These are phyloP conservation scores for Diploscapter pachys DNA, from an alignment of 1,140 invertebrate genomes.

Conservation along the genomic window DNA sequence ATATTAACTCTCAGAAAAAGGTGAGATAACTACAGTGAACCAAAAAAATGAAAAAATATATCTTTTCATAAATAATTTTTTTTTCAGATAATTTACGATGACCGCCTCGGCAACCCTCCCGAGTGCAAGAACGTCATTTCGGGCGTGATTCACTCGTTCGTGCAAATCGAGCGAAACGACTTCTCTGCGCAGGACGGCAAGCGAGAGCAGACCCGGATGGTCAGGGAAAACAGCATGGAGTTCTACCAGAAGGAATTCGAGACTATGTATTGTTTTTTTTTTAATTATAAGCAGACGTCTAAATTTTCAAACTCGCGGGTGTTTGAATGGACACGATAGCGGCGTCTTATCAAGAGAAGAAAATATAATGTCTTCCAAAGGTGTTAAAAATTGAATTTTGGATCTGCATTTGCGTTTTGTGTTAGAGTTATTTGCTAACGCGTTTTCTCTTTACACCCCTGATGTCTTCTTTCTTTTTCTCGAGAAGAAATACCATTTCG, in stretches of 20 bases:
- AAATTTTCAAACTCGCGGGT: background rate
- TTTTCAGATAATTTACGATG: constrained; percentile 13
- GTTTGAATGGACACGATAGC: too few species aligned
- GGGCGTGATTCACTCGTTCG: constrained; percentile 48
- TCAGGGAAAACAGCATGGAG: background rate
- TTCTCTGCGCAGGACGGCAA: background rate
- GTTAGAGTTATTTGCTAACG: too few species aligned
- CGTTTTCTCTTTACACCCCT: too few species aligned
- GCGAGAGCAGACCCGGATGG: constrained; percentile 12
- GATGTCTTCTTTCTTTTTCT: too few species aligned
- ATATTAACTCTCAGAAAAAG: too few species aligned
- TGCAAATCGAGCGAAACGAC: constrained; percentile 16
- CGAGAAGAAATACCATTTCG: too few species aligned
- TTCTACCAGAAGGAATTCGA: constrained; percentile 28
- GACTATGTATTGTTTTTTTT: constrained; percentile 14
- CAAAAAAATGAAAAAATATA: too few species aligned
- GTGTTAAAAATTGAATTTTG: too few species aligned
- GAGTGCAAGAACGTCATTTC: constrained; percentile 29
- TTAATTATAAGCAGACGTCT: constrained; percentile 7
- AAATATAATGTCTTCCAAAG: background rate
- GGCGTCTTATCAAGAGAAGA: too few species aligned
- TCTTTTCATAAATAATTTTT: too few species aligned
- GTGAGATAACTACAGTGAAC: too few species aligned
- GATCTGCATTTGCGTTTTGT: too few species aligned
- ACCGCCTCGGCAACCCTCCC: constrained; percentile 34